Conservation (phyloP, 2,797 vertebrate genomes). For the Nyctibius grandis region DNA sequence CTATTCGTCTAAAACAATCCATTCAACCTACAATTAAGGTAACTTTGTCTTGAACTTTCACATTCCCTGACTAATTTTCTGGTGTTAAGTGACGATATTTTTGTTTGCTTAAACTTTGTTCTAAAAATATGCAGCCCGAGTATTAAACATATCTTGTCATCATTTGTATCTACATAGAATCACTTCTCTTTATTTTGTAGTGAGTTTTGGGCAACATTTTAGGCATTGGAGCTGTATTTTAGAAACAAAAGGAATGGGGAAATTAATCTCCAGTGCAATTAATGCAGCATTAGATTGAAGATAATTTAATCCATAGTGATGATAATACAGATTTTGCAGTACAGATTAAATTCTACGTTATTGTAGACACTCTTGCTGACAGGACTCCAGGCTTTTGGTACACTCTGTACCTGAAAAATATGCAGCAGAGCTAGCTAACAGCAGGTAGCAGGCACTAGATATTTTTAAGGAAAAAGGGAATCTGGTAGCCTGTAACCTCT, state of each 20-base stretch:
- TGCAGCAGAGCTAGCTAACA: background rate
- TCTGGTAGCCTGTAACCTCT: background rate
- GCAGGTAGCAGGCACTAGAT: accelerated
- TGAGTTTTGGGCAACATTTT: background rate
- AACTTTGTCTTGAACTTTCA: background rate
- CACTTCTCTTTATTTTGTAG: too few relatives aligned
- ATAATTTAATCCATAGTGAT: background rate
- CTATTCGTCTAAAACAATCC: background rate
- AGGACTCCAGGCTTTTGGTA: background rate
- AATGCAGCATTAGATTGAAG: background rate
- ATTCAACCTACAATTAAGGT: background rate
- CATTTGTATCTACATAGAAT: background rate
- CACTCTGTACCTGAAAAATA: background rate
- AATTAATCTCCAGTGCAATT: background rate
- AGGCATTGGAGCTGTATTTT: background rate
- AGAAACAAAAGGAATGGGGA: background rate
- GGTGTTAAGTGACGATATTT: background rate
- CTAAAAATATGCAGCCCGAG: background rate
- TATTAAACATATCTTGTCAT: background rate
- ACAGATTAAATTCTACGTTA: background rate
- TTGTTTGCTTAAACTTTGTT: background rate
- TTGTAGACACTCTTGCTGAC: background rate
- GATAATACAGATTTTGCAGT: background rate
- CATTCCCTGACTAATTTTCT: background rate
- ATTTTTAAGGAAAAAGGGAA: background rate